phyloP scores from a whole-genome alignment of 2,113 vertebrate genomes.

The Lanius collurio region DNA sequence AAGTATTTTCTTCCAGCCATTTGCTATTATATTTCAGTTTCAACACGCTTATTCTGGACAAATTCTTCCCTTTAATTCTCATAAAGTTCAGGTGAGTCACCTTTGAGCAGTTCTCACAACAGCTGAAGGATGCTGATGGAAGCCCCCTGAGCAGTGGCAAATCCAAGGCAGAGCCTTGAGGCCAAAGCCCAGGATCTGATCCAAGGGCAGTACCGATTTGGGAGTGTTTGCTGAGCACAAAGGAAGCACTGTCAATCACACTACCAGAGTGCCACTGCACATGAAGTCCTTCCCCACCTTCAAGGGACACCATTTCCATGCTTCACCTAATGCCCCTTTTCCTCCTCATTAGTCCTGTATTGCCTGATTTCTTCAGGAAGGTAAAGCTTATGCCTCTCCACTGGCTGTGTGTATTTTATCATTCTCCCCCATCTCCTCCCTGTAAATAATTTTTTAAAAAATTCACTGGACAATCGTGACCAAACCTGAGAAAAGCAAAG shows the following conservation, averaged over 20 bases:
- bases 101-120: background rate
- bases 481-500: background rate
- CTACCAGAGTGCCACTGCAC: background rate
- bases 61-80: background rate
- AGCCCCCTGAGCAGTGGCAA: background rate
- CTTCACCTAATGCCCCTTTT: background rate
- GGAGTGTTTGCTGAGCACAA: background rate
- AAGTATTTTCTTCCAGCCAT: background rate
- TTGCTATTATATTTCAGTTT: background rate
- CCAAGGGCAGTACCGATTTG: background rate
- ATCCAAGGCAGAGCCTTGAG: background rate
- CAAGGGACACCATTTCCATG: background rate
- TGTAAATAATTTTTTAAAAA: background rate
- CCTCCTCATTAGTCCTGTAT: background rate
- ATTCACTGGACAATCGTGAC: background rate
- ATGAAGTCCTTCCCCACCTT: background rate
- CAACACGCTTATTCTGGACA: background rate
- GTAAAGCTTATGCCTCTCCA: background rate
- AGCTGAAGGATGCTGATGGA: background rate
- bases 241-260: background rate
- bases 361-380: background rate
- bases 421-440: background rate
- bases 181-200: background rate
- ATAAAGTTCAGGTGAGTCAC: background rate
- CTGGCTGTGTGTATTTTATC: background rate